A percentile compares a stretch with the other conserved stretches of the same genome.
These are phyloP conservation scores for Phortica variegata DNA, from an alignment of 1,140 invertebrate genomes.

Conservation along the genomic window DNA sequence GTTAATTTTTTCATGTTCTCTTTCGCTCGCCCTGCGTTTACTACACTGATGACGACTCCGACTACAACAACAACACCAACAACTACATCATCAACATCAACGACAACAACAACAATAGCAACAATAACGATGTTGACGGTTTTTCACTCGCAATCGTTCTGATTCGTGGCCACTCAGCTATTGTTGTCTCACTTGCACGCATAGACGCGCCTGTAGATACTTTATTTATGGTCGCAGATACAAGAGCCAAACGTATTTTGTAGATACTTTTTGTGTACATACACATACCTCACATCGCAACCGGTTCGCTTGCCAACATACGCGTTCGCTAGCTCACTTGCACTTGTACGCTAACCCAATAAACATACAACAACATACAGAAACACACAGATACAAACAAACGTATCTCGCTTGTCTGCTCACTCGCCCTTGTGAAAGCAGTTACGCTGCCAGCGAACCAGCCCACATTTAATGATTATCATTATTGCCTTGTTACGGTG, in stretches of 20 bases:
- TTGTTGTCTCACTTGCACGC: conserved; percentile 29
- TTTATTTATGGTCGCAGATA: conserved; percentile 51
- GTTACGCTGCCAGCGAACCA: conserved; percentile 29
- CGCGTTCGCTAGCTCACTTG: no score
- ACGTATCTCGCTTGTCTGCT: conserved; percentile 24
- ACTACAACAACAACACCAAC: conserved; percentile 5
- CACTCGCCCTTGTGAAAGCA: conserved; percentile 16
- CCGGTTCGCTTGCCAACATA: no score
- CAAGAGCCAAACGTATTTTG: conserved; percentile 18
- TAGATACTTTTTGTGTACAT: conserved; percentile 11
- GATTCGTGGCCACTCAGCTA: conserved; percentile 34
- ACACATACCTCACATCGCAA: conserved; percentile 24
- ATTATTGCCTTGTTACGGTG: conserved; percentile 36
- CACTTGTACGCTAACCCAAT: no score
- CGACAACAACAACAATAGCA: conserved; percentile 4
- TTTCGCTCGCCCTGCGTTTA: conserved; percentile 32
- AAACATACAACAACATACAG: conserved; percentile 5
- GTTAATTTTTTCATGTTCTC: conserved; percentile 57
- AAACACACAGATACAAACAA: no score
- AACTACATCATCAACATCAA: conserved; percentile 1
- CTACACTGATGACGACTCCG: conserved; percentile 4
- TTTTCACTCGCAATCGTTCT: conserved; percentile 22
- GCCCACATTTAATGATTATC: conserved; percentile 55
- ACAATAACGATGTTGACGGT: conserved; percentile 15
- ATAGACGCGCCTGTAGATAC: conserved; percentile 36